Evolutionary conservation across 2,888 invertebrate genomes (phyloP), one percentile per base, ranked within the genome.

Genomic region (Geophilus truncorum): DNA sequence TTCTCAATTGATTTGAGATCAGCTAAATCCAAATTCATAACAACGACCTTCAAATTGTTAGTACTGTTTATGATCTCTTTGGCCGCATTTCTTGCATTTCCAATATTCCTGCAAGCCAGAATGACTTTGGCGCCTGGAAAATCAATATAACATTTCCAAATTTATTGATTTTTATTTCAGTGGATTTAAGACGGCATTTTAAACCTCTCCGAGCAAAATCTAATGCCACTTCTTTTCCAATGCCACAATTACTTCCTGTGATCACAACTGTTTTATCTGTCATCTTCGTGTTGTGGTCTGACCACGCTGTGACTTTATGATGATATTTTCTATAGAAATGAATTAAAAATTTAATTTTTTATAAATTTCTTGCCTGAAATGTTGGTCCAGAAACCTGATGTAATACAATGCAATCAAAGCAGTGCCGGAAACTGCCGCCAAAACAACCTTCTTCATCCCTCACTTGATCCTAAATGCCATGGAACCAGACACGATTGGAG

Each of bases 201-300:
- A 36, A 62, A 78, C 78, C 78, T 78, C 78, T 78, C 2, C 51
- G 36, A 21, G 78, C 78, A 23, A 78, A 78, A 78, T 78, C 78
- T 28, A 36, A 36, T 7, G 78, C 78, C 7, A 40, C 40, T 25
- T 21, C 78, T 25, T 78, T 78, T 21, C 78, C 78, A 78, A 78
- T 45, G 23, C 78, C 78, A 78, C 36, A 21, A n/a, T 21, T 78
- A 18, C 78, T 78, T 4, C 78, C 78, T 2, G 78, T 78, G n/a
- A 78, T 28, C 1, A 78, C 45, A 6, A 40, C 51, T 10, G 51
- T 78, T 28, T 78, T 78, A 1, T 23, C 78, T 25, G 45, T 25
- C 18, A 78, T 25, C 25, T 28, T 25, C 28, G 28, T 28, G 10
- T 70, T n/a, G n/a, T 0, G 3, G 12, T 28, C 25, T 10, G 10